Base-by-base conservation (phyloP, 37 sponge, comb jelly and placozoan species). In the Theonella swinhoei region DNA sequence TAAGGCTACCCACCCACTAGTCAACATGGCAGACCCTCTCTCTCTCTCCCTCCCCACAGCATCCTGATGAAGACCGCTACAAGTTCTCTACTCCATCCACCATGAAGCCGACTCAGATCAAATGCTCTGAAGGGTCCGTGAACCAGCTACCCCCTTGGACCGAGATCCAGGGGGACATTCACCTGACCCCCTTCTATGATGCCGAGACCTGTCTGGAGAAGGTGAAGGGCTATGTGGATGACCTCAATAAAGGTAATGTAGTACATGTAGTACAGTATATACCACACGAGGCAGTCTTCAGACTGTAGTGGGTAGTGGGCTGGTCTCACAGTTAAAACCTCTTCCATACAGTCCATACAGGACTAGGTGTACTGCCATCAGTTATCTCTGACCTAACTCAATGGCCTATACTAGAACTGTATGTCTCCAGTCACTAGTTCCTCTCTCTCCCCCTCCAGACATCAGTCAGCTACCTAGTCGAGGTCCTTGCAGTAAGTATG, bases 401-500 rank as follows among this genome's bases (percentile, higher is more conserved):
- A n/a, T n/a, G n/a, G n/a, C n/a, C n/a, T n/a, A n/a, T n/a, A n/a
- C n/a, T n/a, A n/a, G n/a, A n/a, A n/a, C n/a, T n/a, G n/a, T n/a
- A n/a, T n/a, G n/a, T n/a, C n/a, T n/a, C n/a, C n/a, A n/a, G n/a
- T n/a, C n/a, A n/a, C n/a, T n/a, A n/a, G n/a, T n/a, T n/a, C n/a
- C n/a, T n/a, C n/a, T n/a, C n/a, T n/a, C n/a, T n/a, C n/a, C n/a
- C n/a, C n/a, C n/a, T n/a, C n/a, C 80, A 89, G 90, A 89, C 64
- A 24, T 80, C 22, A 43, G 62, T 25, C 31, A 75, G 4, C 80
- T 90, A 30, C 85, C 85, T 8, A 80, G 75, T 24, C 85, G 86
- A 37, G 91, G 91, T 25, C 87, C 87, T 28, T 91, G 91, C 79
- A 83, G 83, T 60, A 86, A 83, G 62, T 91, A 91, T 32, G 68